Percentiles rank a stretch among this genome's conserved stretches.
phyloP scores from a whole-genome alignment of 2,113 vertebrate species.

The Chaenocephalus aceratus region DNA sequence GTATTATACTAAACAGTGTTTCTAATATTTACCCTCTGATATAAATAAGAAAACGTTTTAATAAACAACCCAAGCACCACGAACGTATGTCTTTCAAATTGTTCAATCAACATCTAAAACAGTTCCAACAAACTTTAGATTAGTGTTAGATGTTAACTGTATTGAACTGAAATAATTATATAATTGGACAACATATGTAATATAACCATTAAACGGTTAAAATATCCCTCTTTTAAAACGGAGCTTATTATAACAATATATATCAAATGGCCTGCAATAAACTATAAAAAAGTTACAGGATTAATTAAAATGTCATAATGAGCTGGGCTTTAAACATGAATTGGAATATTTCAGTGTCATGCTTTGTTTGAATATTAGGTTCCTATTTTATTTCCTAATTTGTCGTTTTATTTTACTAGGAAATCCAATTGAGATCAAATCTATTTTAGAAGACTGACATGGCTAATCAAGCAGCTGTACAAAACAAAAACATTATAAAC shows the following conservation, averaged over 20 bases:
- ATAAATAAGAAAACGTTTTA: not conserved
- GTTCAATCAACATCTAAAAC: not conserved
- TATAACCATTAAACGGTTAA: not conserved
- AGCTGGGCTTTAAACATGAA: not conserved
- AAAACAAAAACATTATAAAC: no score
- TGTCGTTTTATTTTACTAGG: no score
- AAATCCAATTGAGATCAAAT: no score
- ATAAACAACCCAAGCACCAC: not conserved
- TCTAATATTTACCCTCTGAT: not conserved
- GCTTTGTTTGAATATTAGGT: not conserved
- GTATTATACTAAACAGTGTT: not conserved
- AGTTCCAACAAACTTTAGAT: not conserved
- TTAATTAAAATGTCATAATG: not conserved
- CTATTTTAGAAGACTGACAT: no score
- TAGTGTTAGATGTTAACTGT: not conserved
- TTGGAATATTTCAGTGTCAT: not conserved
- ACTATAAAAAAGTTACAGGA: not conserved
- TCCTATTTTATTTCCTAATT: not conserved
- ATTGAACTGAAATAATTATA: not conserved
- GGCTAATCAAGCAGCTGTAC: no score
- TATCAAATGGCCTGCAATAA: not conserved
- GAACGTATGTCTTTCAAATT: not conserved
- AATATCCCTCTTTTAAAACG: not conserved
- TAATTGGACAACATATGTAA: not conserved
- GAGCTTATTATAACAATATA: not conserved